Conservation (phyloP, 2,797 vertebrate genomes). For the Micropoecilia bifurca region DNA sequence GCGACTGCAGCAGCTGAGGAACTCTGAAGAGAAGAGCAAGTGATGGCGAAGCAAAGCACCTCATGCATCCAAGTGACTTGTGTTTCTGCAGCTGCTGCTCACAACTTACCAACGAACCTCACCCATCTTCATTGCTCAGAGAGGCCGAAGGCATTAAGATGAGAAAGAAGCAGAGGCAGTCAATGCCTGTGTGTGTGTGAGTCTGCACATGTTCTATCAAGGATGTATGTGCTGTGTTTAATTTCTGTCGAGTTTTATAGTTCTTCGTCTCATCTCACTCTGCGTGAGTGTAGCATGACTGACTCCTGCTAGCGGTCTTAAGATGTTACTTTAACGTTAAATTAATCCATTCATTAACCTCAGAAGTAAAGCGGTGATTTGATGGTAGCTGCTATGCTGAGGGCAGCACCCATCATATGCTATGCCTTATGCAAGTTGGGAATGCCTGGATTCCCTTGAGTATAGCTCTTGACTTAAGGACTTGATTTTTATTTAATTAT, state of each 20-base stretch:
- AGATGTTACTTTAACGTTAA: constrained; percentile 49
- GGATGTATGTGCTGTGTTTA: constrained; percentile 54
- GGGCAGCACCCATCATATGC: constrained; percentile 72
- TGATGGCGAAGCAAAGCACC: constrained; percentile 73
- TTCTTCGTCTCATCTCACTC: constrained; percentile 67
- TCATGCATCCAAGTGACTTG: constrained; percentile 63
- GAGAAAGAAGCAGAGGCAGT: constrained; percentile 41
- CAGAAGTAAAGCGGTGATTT: constrained; percentile 68
- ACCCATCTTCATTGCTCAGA: constrained; percentile 66
- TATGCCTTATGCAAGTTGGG: constrained; percentile 84
- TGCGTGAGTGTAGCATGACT: constrained; percentile 55
- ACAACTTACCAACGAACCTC: constrained; percentile 70
- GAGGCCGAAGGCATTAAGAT: constrained; percentile 51
- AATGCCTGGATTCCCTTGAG: constrained; percentile 75
- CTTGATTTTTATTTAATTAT: constrained; percentile 82
- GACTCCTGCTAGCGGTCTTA: constrained; percentile 60
- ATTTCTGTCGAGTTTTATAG: constrained; percentile 63
- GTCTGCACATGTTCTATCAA: constrained; percentile 38
- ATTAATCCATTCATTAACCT: constrained; percentile 74
- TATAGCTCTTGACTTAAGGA: constrained; percentile 73
- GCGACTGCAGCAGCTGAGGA: constrained; percentile 90
- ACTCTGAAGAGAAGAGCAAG: constrained; percentile 96
- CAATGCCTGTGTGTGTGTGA: constrained; percentile 27
- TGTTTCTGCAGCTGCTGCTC: constrained; percentile 63
- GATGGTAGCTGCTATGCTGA: constrained; percentile 53